phyloP scores from a whole-genome alignment of 64 coral and sea anemone species.

The Porites lutea region DNA sequence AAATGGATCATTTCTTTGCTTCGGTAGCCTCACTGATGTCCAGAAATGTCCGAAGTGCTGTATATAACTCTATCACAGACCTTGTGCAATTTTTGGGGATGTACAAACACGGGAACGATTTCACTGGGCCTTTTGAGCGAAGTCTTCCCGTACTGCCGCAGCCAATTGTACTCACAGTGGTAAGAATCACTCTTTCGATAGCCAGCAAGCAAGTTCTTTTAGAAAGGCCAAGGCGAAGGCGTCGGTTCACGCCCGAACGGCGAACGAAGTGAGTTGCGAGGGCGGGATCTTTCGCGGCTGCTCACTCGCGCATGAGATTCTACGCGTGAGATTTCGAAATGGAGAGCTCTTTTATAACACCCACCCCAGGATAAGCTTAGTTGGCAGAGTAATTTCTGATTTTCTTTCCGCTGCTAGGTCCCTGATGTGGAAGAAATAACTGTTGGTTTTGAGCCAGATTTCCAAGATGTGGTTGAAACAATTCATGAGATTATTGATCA shows the following conservation, averaged over 20 bases:
- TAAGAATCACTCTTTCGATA: slow-evolving; percentile 23
- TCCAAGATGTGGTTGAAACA: slow-evolving; percentile 60
- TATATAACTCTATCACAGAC: slow-evolving; percentile 83
- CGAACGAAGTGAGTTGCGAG: no score
- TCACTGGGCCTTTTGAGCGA: slow-evolving; percentile 81
- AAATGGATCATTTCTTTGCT: slow-evolving; percentile 92
- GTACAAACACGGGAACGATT: slow-evolving; percentile 90
- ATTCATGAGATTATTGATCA: slow-evolving; percentile 71
- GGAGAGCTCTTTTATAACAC: no score
- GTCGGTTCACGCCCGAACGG: no score
- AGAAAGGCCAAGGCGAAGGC: no score
- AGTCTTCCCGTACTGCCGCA: slow-evolving; percentile 82
- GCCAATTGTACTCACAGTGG: slow-evolving; percentile 84
- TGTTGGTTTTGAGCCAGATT: slow-evolving; percentile 80
- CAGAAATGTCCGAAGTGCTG: slow-evolving; percentile 78
- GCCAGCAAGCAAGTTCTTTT: no score
- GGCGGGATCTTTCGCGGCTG: no score
- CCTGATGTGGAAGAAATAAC: slow-evolving; percentile 87
- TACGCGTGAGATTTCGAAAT: no score
- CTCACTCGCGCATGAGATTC: no score
- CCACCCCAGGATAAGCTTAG: no score
- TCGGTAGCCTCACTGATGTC: slow-evolving; percentile 91
- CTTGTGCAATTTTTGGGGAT: slow-evolving; percentile 78
- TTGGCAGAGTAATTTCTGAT: no score
- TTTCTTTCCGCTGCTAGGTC: slow-evolving; percentile 18